Evolutionary conservation across 2,113 vertebrate genomes (phyloP), one percentile per base, ranked within the genome.

Genomic region (Stictonetta naevosa): DNA sequence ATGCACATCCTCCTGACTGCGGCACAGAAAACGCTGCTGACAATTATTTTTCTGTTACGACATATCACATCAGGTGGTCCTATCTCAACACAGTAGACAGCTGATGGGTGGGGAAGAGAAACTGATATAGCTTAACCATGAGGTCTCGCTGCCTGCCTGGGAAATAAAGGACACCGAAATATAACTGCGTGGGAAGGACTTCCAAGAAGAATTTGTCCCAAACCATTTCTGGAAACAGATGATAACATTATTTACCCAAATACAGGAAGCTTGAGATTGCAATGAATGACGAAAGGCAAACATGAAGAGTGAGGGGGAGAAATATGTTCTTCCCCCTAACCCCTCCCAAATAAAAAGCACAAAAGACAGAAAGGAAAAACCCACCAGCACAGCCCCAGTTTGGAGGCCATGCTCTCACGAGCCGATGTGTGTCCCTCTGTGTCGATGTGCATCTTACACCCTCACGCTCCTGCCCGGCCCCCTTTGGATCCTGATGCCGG

Each of bases 201-300:
- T 98, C 97, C 95, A 96, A 98, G 97, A 96, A 97, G 96, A 97
- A 95, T 91, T 94, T 93, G 95, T 96, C 90, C 84, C 87, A 96
- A 95, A 90, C 83, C 92, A 81, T 96, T 97, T 97, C 96, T 97
- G 94, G 94, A 98, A 98, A 98, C 68, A 95, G 90, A 97, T 96
- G 96, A 97, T 97, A 97, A 96, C 92, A 93, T 95, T 95, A 98
- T 96, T 97, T 98, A 96, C 96, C 94, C 95, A 96, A 97, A 94
- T 90, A 93, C 90, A 93, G 94, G 96, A 97, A 96, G 72, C 95
- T 83, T 50, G 8, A 97, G 84, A 96, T 86, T 94, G 95, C 81
- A 93, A 88, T 72, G 85, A 95, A 95, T 95, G 64, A 95, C 83
- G 67, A 84, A 94, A 95, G 67, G 48, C 85, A 94, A 95, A 92